Percentiles rank a stretch among this genome's conserved stretches.
Conservation (phyloP, 1,140 invertebrate genomes). For the Saccostrea echinata region DNA sequence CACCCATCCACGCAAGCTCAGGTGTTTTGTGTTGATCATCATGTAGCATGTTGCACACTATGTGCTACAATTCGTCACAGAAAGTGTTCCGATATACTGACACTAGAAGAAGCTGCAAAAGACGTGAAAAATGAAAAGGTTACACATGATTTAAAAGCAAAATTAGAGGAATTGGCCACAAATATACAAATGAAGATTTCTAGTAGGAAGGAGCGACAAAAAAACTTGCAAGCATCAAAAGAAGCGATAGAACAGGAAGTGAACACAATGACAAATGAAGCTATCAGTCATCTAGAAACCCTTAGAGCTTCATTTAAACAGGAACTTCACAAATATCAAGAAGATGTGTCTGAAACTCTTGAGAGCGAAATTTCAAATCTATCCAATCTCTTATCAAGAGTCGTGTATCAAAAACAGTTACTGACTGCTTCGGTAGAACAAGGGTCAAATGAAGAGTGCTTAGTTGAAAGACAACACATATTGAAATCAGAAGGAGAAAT, state of each 20-base stretch:
- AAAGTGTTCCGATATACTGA: conserved; percentile 3
- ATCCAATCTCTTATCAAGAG: not conserved
- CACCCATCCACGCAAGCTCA: not conserved
- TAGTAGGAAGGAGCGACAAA: not conserved
- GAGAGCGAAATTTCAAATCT: not conserved
- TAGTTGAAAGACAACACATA: conserved; percentile 7
- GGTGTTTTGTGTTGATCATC: conserved; percentile 1
- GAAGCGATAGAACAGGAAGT: not conserved
- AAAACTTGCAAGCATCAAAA: not conserved
- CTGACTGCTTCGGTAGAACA: not conserved
- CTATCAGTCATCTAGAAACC: not conserved
- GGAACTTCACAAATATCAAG: not conserved
- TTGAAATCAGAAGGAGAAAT: not conserved
- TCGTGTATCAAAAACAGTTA: not conserved
- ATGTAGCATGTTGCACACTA: not conserved
- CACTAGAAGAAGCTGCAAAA: not conserved
- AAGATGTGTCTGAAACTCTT: not conserved
- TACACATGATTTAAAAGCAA: not conserved
- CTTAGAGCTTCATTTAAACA: not conserved
- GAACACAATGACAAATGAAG: not conserved
- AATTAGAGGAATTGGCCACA: not conserved
- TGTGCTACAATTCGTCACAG: not conserved
- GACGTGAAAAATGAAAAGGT: not conserved
- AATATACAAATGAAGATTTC: not conserved
- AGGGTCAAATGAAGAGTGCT: conserved; percentile 9